Base-by-base conservation (phyloP, 2,797 vertebrate genomes). In the Macroramphosus scolopax region DNA sequence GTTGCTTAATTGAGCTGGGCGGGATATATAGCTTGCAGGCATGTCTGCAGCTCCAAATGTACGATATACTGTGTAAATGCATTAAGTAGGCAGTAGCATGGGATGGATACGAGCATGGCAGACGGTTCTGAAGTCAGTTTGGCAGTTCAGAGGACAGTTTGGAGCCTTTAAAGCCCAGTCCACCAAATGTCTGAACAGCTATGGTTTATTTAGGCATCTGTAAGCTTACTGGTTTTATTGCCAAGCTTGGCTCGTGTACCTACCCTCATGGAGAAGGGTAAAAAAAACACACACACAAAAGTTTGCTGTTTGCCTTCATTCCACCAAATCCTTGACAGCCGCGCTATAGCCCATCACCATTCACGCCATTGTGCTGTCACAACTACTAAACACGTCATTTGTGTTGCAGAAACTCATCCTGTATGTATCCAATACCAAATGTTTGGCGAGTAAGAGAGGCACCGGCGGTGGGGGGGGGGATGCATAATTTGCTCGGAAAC, bases 181-280 rank as follows among this genome's bases (percentile, higher is more conserved):
- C 70, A 83, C 86, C 86, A 87, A 86, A 84, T 85, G 86, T 87
- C 84, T 77, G 71, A 82, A 83, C 80, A 81, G 81, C 83, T 75
- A 86, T 72, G 80, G 78, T 88, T 88, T 86, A 86, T 86, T 83
- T 84, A 79, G 82, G 81, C 88, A 88, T 90, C 87, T 90, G 86
- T 85, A 89, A 80, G 78, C 75, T 60, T 64, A 71, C 67, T 66
- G 55, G 26, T 60, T 83, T 78, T 69, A 72, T 75, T 82, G 86
- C 87, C 85, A 87, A 80, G 78, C 78, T 83, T 88, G 86, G 84
- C 84, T 86, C 77, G 51, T 78, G 80, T 43, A 76, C 36, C 57
- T 77, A 70, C 55, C 49, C 49, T 69, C 63, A 61, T 63, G 65
- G 65, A 78, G 47, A 56, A 63, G 46, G 46, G 34, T 54, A 22